Evolutionary conservation across 2,113 vertebrate species (phyloP).

Genomic region (Rhombomys opimus): DNA sequence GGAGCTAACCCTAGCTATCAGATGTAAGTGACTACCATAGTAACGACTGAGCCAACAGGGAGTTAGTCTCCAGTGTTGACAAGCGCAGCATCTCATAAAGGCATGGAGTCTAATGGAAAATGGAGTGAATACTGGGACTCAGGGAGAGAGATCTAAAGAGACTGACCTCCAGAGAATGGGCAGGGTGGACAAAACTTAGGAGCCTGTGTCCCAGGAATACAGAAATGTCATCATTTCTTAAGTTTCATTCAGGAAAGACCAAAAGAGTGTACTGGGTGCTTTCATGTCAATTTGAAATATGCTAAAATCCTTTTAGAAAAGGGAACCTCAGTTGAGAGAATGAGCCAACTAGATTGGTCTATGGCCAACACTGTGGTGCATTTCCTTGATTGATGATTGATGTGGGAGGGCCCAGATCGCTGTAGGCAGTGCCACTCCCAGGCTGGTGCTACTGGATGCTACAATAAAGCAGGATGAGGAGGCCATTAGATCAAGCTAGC

Average conservation of each 20-base stretch:
- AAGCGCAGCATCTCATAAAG: not conserved
- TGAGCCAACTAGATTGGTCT: not conserved
- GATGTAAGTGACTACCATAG: not conserved
- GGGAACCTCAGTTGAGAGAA: not conserved
- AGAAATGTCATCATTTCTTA: not conserved
- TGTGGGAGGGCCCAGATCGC: not conserved
- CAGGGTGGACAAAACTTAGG: not conserved
- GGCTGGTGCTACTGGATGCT: not conserved
- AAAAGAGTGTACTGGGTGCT: not conserved
- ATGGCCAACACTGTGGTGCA: not conserved
- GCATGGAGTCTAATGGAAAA: not conserved
- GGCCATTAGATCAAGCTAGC: not conserved
- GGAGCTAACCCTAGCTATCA: not conserved
- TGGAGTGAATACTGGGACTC: not conserved
- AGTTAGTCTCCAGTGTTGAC: not conserved
- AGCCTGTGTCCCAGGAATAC: not conserved
- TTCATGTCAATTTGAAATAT: not conserved
- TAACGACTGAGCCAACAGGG: not conserved
- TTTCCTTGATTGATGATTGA: not conserved
- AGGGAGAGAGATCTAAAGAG: not conserved
- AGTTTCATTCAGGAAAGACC: not conserved
- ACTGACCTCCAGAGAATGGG: not conserved
- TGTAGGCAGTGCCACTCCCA: not conserved
- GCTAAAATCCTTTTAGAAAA: not conserved
- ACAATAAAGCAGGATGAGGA: not conserved